Percentiles rank a stretch among this genome's conserved stretches.
Evolutionary conservation across 2,888 invertebrate genomes (phyloP).

Genomic region (Acheta domesticus): DNA sequence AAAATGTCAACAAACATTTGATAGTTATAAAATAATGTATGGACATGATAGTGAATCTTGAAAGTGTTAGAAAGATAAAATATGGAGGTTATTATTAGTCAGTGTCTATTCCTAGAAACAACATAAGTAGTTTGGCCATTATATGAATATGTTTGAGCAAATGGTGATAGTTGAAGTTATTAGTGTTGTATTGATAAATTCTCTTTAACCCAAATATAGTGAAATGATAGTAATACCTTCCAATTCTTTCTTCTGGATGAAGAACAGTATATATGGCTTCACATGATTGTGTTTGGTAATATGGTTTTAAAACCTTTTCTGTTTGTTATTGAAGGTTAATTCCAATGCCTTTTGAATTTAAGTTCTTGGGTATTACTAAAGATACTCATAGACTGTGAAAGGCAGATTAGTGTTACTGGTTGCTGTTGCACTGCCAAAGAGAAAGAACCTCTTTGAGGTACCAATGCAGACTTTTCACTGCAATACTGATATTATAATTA

Average conservation of each 20-base stretch:
- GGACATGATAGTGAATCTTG: background rate
- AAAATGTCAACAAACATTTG: background rate
- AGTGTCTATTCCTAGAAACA: conserved; percentile 1
- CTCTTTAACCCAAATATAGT: conserved; percentile 20
- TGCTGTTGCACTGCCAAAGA: conserved; percentile 10
- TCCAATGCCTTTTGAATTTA: background rate
- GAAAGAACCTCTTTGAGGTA: background rate
- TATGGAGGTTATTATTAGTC: conserved; percentile 18
- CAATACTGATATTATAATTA: background rate
- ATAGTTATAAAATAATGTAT: conserved; percentile 3
- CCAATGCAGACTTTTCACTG: background rate
- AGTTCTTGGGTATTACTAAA: conserved; percentile 7
- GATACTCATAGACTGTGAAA: background rate
- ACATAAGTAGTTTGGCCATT: background rate
- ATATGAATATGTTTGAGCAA: background rate
- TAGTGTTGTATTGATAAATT: background rate
- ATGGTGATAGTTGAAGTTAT: background rate
- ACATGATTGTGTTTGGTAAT: conserved; percentile 5
- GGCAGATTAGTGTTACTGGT: background rate
- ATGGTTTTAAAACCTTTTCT: background rate
- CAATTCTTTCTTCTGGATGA: conserved; percentile 19
- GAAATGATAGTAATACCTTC: conserved; percentile 12
- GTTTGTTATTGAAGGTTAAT: background rate
- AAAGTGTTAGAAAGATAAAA: conserved; percentile 10
- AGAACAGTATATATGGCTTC: conserved; percentile 12